A percentile compares a stretch with the other conserved stretches of the same genome.
phyloP scores from a whole-genome alignment of 2,888 invertebrate genomes.

The Drosophila stalkeri region DNA sequence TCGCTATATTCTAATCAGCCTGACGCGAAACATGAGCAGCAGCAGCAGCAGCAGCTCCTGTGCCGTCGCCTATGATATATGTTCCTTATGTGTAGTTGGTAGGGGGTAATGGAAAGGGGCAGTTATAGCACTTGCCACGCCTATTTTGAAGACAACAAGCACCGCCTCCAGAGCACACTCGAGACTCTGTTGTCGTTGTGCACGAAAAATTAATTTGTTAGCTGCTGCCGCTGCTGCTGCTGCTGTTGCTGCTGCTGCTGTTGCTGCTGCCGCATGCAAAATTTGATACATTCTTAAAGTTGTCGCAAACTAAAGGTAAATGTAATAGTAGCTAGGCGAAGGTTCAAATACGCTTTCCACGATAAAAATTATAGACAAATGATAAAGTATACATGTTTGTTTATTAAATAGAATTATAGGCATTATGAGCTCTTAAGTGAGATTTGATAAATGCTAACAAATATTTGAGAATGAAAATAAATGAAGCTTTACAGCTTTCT shows the following conservation, averaged over 20 bases:
- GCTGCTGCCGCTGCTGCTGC: slow-evolving; percentile 17
- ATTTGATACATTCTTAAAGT: slow-evolving; percentile 56
- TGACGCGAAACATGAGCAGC: slow-evolving; percentile 72
- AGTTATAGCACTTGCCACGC: slow-evolving; percentile 14
- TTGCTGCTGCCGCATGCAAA: slow-evolving; percentile 24
- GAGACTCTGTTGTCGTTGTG: slow-evolving; percentile 60
- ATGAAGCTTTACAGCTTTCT: too few species aligned
- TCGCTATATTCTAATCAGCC: slow-evolving; percentile 79
- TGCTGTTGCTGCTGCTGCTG: slow-evolving; percentile 5
- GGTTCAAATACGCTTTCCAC: neutral
- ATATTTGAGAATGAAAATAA: too few species aligned
- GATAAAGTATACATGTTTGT: neutral
- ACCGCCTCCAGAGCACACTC: slow-evolving; percentile 17
- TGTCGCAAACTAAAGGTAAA: slow-evolving; percentile 8
- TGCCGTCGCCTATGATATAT: slow-evolving; percentile 56
- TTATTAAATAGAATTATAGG: neutral
- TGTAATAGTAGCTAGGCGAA: neutral
- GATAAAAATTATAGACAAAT: neutral
- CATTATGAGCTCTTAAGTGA: too few species aligned
- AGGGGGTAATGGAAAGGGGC: neutral
- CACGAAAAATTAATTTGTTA: slow-evolving; percentile 81
- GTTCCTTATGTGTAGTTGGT: slow-evolving; percentile 11
- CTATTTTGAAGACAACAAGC: neutral
- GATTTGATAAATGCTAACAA: too few species aligned
- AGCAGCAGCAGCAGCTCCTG: slow-evolving; percentile 28